Conservation (phyloP, 2,797 vertebrate species). For the Psittacula derbiana region DNA sequence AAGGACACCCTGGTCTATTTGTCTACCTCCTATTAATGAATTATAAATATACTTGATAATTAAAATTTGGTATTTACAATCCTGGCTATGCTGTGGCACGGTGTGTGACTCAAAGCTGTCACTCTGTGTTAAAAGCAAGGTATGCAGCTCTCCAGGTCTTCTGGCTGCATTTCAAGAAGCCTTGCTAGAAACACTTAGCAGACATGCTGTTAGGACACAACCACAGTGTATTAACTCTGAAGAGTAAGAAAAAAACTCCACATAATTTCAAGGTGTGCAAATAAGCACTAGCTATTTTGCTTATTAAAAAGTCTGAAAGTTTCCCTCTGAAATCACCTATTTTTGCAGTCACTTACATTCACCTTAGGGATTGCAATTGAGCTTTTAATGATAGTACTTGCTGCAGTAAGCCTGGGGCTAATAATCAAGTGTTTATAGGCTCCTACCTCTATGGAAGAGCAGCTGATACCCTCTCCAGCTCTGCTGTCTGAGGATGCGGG, state of each 20-base stretch:
- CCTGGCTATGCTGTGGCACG: background rate
- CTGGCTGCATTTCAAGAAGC: constrained; percentile 13
- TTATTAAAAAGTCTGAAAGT: background rate
- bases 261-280: background rate
- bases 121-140: background rate
- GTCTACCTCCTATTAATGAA: constrained; percentile 21
- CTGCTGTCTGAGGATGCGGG: accelerated
- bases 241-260: background rate
- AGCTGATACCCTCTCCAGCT: background rate
- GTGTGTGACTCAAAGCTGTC: background rate
- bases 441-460: background rate
- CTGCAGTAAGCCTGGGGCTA: background rate
- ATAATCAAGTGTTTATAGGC: background rate
- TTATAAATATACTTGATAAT: constrained; percentile 49
- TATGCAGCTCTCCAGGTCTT: background rate
- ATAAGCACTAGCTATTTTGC: background rate
- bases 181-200: constrained; percentile 29
- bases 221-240: background rate
- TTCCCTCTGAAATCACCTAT: background rate
- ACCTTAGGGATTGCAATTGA: background rate
- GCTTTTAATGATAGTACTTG: background rate
- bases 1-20: background rate
- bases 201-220: background rate
- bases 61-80: constrained; percentile 33
- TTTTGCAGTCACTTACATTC: background rate